phyloP scores from a whole-genome alignment of 2,888 invertebrate genomes.

The Opisthograptis luteolata region DNA sequence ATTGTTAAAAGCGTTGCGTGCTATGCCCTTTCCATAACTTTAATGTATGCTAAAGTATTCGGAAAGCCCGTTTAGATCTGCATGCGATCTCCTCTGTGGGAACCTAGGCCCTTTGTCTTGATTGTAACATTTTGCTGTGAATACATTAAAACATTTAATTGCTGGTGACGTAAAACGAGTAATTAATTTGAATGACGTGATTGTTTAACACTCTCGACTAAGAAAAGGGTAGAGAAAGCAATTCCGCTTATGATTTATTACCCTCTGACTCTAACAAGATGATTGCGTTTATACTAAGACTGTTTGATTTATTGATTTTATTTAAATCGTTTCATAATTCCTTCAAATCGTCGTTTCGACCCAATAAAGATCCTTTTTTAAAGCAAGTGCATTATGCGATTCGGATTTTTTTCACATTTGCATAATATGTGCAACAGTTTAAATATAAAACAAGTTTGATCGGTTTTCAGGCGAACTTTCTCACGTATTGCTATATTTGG shows the following conservation, averaged over 20 bases:
- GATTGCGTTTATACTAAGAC: too few relatives aligned
- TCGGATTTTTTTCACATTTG: slow-evolving; percentile 53
- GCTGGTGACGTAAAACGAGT: slow-evolving; percentile 25
- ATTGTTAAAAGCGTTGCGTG: slow-evolving; percentile 60
- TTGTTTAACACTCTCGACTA: neutral
- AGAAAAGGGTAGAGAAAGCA: neutral
- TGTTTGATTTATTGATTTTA: too few relatives aligned
- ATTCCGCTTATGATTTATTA: too few relatives aligned
- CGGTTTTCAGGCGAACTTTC: slow-evolving; percentile 48
- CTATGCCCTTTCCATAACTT: slow-evolving; percentile 39
- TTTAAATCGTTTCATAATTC: too few relatives aligned
- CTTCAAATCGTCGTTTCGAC: too few relatives aligned
- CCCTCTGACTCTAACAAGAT: too few relatives aligned
- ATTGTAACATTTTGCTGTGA: slow-evolving; percentile 33
- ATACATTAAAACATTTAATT: slow-evolving; percentile 31
- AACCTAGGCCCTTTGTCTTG: slow-evolving; percentile 49
- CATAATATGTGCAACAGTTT: slow-evolving; percentile 62
- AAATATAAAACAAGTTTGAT: slow-evolving; percentile 64
- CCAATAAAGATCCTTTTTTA: slow-evolving; percentile 3
- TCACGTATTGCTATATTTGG: slow-evolving; percentile 29
- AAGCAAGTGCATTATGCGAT: slow-evolving; percentile 4
- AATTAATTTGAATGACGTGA: slow-evolving; percentile 6
- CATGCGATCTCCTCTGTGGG: slow-evolving; percentile 50
- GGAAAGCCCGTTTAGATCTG: slow-evolving; percentile 51
- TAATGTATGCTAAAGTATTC: slow-evolving; percentile 63